Evolutionary conservation across 2,888 invertebrate genomes (phyloP).

Genomic region (Clanis bilineata): DNA sequence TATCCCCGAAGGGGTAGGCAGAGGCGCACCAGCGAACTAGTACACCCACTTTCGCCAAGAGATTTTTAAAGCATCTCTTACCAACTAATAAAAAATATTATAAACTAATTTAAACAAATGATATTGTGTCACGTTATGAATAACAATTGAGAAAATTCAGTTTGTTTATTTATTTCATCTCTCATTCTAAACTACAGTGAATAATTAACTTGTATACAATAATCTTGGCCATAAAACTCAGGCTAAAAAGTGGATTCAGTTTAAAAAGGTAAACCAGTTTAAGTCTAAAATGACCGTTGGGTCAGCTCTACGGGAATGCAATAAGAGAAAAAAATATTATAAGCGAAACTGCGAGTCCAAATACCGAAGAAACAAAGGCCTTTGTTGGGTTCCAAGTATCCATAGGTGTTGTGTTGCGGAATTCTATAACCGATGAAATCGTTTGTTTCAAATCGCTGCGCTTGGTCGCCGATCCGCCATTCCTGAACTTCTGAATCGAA

Average conservation of each 20-base stretch:
- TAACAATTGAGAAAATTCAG: no score
- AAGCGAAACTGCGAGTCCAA: conserved; percentile 55
- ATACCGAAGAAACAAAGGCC: conserved; percentile 71
- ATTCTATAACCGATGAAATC: conserved; percentile 64
- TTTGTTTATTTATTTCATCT: no score
- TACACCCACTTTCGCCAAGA: no score
- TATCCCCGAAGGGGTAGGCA: no score
- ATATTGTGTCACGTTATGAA: no score
- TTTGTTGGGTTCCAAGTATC: conserved; percentile 79
- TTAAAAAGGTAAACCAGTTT: conserved; percentile 62
- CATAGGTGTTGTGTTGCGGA: conserved; percentile 69
- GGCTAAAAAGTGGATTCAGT: conserved; percentile 41
- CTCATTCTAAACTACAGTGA: not conserved
- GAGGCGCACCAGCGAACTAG: no score
- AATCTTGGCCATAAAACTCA: conserved; percentile 9
- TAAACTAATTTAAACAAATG: no score
- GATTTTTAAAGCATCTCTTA: no score
- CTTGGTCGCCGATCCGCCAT: not conserved
- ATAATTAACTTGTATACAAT: not conserved
- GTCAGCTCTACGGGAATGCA: conserved; percentile 75
- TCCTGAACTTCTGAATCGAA: conserved; percentile 22
- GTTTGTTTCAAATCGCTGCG: conserved; percentile 12
- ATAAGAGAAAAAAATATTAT: conserved; percentile 60
- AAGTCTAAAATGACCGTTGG: conserved; percentile 58
- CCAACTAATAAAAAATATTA: no score